phyloP scores from a whole-genome alignment of 2,888 invertebrate genomes.

The Nasonia oneida region DNA sequence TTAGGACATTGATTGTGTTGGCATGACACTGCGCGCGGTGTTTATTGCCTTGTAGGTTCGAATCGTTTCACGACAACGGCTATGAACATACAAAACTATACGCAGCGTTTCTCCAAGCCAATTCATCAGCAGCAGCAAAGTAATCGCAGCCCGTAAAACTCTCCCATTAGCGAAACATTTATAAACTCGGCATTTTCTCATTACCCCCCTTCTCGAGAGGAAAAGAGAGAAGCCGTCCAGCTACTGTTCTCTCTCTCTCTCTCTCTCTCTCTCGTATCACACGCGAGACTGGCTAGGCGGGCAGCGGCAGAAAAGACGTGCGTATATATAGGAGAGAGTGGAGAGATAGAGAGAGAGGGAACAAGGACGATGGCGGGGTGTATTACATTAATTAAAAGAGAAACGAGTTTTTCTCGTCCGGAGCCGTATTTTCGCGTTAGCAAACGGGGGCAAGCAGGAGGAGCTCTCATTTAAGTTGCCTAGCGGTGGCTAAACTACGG shows the following conservation, averaged over 20 bases:
- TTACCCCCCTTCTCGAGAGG: conserved; percentile 4
- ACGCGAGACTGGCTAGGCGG: not conserved
- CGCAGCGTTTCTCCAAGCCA: not conserved
- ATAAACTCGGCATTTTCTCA: conserved; percentile 46
- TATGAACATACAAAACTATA: not conserved
- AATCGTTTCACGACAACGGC: not conserved
- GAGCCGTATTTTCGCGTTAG: conserved; percentile 72
- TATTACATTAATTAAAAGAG: conserved; percentile 73
- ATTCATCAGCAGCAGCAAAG: not conserved
- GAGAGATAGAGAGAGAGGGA: not conserved
- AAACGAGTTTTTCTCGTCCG: conserved; percentile 71
- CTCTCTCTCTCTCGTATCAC: not conserved
- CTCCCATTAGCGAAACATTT: conserved; percentile 30
- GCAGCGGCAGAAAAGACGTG: not conserved
- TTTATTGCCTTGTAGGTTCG: not conserved
- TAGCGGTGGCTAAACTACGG: conserved; percentile 72
- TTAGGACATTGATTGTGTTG: not conserved
- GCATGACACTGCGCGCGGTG: not conserved
- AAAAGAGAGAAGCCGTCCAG: not conserved
- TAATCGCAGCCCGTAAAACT: conserved; percentile 4
- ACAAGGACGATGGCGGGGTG: not conserved
- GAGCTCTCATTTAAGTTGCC: conserved; percentile 72
- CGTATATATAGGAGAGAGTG: not conserved
- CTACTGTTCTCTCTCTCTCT: not conserved
- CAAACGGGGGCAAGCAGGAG: conserved; percentile 64